phyloP scores from a whole-genome alignment of 2,113 vertebrate species.

The Rhipidura dahli region DNA sequence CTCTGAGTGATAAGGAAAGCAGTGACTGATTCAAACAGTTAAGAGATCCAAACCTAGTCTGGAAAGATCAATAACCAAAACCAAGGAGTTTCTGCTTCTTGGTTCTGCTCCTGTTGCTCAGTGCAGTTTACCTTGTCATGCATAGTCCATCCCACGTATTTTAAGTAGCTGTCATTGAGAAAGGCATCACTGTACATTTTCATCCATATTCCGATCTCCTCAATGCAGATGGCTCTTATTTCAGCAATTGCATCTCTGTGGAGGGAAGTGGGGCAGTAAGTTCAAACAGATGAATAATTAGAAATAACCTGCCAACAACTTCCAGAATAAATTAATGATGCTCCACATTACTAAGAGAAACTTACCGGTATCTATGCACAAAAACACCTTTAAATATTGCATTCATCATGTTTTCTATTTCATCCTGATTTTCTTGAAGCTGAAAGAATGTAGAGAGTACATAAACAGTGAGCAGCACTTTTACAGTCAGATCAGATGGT shows the following conservation, averaged over 20 bases:
- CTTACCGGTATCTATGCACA: constrained; percentile 97
- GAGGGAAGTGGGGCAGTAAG: neutral
- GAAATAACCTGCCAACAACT: neutral
- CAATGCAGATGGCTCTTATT: constrained; percentile 97
- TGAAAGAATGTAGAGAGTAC: constrained; percentile 70
- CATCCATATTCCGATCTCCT: constrained; percentile 99
- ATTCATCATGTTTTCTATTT: constrained; percentile 99
- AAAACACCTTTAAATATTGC: constrained; percentile 99
- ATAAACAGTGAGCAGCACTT: neutral
- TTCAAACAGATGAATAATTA: neutral
- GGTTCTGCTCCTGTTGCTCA: neutral
- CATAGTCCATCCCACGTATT: constrained; percentile 99
- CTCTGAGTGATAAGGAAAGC: neutral
- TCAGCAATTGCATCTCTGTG: constrained; percentile 96
- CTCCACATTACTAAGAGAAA: neutral
- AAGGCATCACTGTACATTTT: constrained; percentile 99
- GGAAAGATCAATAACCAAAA: neutral
- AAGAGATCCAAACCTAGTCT: neutral
- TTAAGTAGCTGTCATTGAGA: constrained; percentile 99
- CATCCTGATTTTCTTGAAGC: constrained; percentile 99
- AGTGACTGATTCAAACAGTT: neutral
- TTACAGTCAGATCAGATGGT: neutral
- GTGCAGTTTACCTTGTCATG: constrained; percentile 88
- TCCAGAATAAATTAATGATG: neutral
- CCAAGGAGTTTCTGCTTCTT: neutral